Percentiles rank a stretch among this genome's conserved stretches.
These are phyloP conservation scores for Clarias laeviceps DNA, from an alignment of 2,797 vertebrate species.

Conservation along the genomic window DNA sequence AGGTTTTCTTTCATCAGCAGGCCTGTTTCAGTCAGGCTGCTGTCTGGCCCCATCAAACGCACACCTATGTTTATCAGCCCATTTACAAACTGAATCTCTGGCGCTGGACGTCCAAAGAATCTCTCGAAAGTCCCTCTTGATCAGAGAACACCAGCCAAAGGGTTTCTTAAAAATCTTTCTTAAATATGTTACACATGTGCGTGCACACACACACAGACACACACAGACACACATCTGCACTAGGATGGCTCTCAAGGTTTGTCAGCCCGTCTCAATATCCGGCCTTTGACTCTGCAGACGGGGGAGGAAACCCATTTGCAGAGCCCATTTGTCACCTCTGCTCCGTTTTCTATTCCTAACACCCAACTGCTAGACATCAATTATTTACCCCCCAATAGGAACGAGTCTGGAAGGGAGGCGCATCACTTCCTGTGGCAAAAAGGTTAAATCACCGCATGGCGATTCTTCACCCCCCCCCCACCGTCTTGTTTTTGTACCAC, in stretches of 20 bases:
- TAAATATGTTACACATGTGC: constrained; percentile 7
- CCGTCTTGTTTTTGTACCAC: not conserved
- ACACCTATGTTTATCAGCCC: constrained; percentile 47
- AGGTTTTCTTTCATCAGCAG: constrained; percentile 75
- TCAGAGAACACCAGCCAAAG: not conserved
- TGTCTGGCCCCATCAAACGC: constrained; percentile 42
- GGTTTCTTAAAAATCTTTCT: not conserved
- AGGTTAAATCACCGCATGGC: constrained; percentile 73
- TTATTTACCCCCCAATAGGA: constrained; percentile 75
- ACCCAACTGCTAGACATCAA: constrained; percentile 76
- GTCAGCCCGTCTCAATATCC: constrained; percentile 65
- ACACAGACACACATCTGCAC: not conserved
- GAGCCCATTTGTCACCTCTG: constrained; percentile 77
- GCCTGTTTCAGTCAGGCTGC: constrained; percentile 61
- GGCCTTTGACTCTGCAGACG: constrained; percentile 70
- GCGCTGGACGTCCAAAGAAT: constrained; percentile 9
- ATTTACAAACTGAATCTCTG: constrained; percentile 19
- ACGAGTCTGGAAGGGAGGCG: constrained; percentile 62
- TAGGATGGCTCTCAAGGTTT: constrained; percentile 47
- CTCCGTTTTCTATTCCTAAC: constrained; percentile 78
- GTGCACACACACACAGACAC: not conserved
- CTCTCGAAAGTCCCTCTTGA: constrained; percentile 19
- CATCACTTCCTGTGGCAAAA: constrained; percentile 62
- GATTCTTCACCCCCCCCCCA: constrained; percentile 52
- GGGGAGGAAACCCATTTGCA: constrained; percentile 67